Conservation (phyloP, 1,140 invertebrate species). For the Ephestia elutella region DNA sequence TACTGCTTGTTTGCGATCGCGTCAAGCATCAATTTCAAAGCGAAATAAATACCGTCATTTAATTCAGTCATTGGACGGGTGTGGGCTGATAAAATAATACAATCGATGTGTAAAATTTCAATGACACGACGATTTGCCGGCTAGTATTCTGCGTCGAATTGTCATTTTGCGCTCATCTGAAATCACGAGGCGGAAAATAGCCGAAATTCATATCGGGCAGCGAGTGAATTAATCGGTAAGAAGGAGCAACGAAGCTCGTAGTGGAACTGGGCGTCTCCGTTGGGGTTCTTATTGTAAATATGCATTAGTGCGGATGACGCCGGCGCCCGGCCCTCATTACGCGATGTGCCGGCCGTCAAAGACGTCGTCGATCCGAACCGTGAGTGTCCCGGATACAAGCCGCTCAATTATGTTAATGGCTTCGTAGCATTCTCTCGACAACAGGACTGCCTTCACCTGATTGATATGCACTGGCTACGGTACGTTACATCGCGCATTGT, state of each 20-base stretch:
- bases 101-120: constrained; percentile 11
- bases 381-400: constrained; percentile 57
- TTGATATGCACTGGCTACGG: constrained; percentile 29
- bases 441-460: constrained; percentile 32
- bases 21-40: constrained; percentile 17
- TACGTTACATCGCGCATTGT: constrained; percentile 8
- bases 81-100: constrained; percentile 18
- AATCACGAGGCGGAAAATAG: constrained; percentile 35
- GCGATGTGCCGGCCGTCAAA: constrained; percentile 50
- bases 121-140: background rate
- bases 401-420: constrained; percentile 68
- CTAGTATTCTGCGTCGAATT: background rate
- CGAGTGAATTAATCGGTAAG: constrained; percentile 42
- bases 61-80: constrained; percentile 21
- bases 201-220: constrained; percentile 26
- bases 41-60: constrained; percentile 24
- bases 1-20: constrained; percentile 26
- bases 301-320: constrained; percentile 60
- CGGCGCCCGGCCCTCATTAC: constrained; percentile 53
- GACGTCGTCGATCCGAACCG: constrained; percentile 51
- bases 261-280: constrained; percentile 33
- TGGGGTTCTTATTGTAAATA: constrained; percentile 56
- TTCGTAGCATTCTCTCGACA: constrained; percentile 36
- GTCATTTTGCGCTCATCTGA: constrained; percentile 12
- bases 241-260: constrained; percentile 38